These are phyloP conservation scores for Antheraea yamamai DNA, from an alignment of 2,888 invertebrate genomes.

Conservation along the genomic window DNA sequence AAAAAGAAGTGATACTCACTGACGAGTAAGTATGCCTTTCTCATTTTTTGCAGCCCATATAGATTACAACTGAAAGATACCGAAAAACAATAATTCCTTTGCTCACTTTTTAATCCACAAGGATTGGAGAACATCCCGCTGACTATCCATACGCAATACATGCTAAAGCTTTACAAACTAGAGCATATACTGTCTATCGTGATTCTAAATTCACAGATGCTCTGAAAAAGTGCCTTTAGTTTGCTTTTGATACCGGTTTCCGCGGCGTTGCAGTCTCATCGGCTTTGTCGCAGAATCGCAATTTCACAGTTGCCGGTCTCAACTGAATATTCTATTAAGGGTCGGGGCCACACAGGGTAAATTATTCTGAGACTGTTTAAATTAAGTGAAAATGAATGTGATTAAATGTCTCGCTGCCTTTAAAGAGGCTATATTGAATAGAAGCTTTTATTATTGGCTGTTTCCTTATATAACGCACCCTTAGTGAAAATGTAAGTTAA, in stretches of 20 bases:
- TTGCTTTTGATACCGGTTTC: conserved; percentile 4
- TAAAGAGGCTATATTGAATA: not conserved
- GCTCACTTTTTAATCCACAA: too few species aligned
- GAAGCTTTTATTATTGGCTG: not conserved
- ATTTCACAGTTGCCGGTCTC: conserved; percentile 40
- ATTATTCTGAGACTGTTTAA: conserved; percentile 40
- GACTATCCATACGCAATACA: too few species aligned
- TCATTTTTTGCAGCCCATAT: too few species aligned
- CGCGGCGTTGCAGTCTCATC: not conserved
- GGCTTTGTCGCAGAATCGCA: conserved; percentile 29
- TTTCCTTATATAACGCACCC: not conserved
- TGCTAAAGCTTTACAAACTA: not conserved
- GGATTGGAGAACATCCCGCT: too few species aligned
- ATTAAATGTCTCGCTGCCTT: conserved; percentile 8
- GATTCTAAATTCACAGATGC: not conserved
- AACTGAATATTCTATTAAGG: conserved; percentile 56
- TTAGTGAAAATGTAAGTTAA: not conserved
- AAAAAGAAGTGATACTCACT: too few species aligned
- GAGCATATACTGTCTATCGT: not conserved
- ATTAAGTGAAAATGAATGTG: conserved; percentile 12
- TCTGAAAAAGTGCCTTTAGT: not conserved
- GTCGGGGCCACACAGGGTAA: conserved; percentile 47
- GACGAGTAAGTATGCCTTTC: too few species aligned
- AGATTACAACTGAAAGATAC: too few species aligned
- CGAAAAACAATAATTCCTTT: too few species aligned